phyloP scores from a whole-genome alignment of 2,888 invertebrate genomes.

The Psococerastis gibbosa region DNA sequence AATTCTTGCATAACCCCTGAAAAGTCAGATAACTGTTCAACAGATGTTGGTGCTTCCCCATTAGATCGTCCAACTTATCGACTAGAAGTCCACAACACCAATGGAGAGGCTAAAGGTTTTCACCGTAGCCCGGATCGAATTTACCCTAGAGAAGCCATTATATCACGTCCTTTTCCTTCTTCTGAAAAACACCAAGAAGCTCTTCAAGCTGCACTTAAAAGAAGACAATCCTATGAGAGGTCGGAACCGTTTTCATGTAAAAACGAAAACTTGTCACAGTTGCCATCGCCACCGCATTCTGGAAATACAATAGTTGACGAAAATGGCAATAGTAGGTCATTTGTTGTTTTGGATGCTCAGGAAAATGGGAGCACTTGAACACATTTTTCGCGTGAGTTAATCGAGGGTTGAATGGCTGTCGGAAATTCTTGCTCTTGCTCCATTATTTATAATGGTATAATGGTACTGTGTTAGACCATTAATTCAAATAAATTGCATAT shows the following conservation, averaged over 20 bases:
- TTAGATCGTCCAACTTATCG: neutral
- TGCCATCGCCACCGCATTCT: neutral
- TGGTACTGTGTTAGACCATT: no score
- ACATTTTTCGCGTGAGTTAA: no score
- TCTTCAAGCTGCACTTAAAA: neutral
- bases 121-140: neutral
- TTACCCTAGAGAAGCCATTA: neutral
- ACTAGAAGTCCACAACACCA: conserved; percentile 3
- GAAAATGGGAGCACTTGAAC: no score
- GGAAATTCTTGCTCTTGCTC: no score
- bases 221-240: neutral
- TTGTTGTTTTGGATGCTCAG: conserved; percentile 4
- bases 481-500: no score
- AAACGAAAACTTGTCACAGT: neutral
- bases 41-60: neutral
- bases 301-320: neutral
- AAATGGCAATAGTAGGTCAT: neutral
- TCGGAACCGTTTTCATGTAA: no score
- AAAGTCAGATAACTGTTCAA: neutral
- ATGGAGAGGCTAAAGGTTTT: neutral
- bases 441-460: no score
- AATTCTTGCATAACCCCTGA: neutral
- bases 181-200: neutral
- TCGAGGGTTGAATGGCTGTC: no score
- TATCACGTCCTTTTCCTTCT: neutral